Base-by-base conservation (phyloP, 2,888 invertebrate species). In the Acanthosepion pharaonis region DNA sequence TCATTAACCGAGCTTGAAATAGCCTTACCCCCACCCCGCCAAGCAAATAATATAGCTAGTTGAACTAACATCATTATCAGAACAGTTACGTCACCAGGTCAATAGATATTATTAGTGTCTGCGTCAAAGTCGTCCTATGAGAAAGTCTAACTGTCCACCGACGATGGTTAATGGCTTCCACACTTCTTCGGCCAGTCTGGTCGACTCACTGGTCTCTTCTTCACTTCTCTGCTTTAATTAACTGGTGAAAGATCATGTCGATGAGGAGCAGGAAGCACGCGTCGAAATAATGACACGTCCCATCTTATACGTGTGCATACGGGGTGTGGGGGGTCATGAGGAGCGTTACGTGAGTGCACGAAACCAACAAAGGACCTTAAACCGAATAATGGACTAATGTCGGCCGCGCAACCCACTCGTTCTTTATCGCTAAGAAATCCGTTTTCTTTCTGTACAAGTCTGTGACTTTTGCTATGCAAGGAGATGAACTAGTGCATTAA, bases 311-410 rank as follows among this genome's bases (percentile, higher is more conserved):
- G n/a, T 78, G 78, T 25, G 25, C 5, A 4, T 5, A 25, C 8
- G 3, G 9, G 51, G 9, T 1, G 51, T 0, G 6, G 3, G 28
- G 8, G 28, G 42, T 42, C 0, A 0, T 23, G 8, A 6, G 23
- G 11, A 18, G n/a, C n/a, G n/a, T n/a, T 78, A 78, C n/a, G n/a
- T 4, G 15, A 15, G 78, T 4, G 8, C 8, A 78, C 78, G 33
- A 78, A 78, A 18, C 78, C 78, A 33, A 78, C 78, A 3, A n/a
- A 78, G 78, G 5, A 15, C n/a, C n/a, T n/a, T 33, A 33, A 4
- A 78, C 78, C n/a, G 15, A n/a, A 59, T 59, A 59, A 59, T 78
- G 51, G 15, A 64, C 23, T 64, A 64, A 59, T 78, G n/a, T 11
- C 78, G 4, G 4, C 5, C 33, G 0, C 78, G 23, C 78, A 33